These are phyloP conservation scores for Conopomorpha cramerella DNA, from an alignment of 1,140 invertebrate species.

Conservation along the genomic window DNA sequence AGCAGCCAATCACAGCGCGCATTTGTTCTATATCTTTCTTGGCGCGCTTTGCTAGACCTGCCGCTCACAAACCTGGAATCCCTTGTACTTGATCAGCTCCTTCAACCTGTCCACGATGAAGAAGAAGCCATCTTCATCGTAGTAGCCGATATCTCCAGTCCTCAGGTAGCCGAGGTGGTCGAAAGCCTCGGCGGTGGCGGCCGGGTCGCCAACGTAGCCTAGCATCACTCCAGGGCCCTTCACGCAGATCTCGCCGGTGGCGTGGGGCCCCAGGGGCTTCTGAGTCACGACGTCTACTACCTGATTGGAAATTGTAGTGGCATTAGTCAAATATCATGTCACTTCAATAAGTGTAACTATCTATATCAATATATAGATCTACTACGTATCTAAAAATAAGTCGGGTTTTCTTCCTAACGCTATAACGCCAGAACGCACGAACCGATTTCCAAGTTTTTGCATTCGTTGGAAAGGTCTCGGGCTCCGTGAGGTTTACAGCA, in stretches of 20 bases:
- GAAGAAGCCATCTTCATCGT: constrained; percentile 69
- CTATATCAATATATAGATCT: neutral
- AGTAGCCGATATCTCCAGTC: constrained; percentile 78
- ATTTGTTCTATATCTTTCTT: constrained; percentile 21
- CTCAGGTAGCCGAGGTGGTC: constrained; percentile 75
- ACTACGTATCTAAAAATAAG: neutral
- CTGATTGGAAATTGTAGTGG: constrained; percentile 15
- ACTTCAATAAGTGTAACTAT: neutral
- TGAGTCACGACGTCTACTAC: constrained; percentile 65
- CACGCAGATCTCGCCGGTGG: constrained; percentile 70
- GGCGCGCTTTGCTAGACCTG: neutral
- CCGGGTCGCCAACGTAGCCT: constrained; percentile 64
- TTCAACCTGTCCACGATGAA: constrained; percentile 78
- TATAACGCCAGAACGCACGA: neutral
- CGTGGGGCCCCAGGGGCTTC: constrained; percentile 62
- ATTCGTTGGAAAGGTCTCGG: no score
- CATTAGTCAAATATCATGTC: neutral
- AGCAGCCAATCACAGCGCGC: no score
- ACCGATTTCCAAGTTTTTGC: no score
- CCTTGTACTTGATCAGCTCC: constrained; percentile 82
- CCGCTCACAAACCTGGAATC: constrained; percentile 63
- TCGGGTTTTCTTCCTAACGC: neutral
- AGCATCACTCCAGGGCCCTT: constrained; percentile 69
- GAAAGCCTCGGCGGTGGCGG: constrained; percentile 65
- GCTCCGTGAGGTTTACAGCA: no score